Base-by-base conservation (phyloP, 2,797 vertebrate species). In the Pipistrellus kuhlii region DNA sequence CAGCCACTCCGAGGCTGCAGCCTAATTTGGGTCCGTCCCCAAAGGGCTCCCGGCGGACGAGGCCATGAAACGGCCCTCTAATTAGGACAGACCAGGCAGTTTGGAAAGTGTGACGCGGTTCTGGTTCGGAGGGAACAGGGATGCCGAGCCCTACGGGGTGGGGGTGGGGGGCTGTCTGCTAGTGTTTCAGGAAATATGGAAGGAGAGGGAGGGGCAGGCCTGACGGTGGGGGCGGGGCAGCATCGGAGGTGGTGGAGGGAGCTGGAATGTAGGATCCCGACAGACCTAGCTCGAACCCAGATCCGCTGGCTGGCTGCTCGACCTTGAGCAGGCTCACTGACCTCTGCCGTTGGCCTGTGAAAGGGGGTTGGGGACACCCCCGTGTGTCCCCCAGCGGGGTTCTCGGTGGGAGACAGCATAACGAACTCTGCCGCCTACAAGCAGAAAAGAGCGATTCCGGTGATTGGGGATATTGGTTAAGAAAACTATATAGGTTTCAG, bases 11-110 rank as follows among this genome's bases (percentile, higher is more conserved):
- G 73, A 0, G 5, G 85, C 92, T 90, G 32, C 18, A 81, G 90
- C 75, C 85, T 90, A 94, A 97, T 97, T 93, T 94, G 91, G 96
- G 77, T 93, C 97, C 90, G 53, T 95, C 77, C 97, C 94, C 93
- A 82, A 85, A 94, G 97, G 96, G 85, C 85, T 80, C 77, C 62
- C 69, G 41, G 51, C n/a, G 53, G 93, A 91, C 93, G 92, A 95
- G 85, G 94, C 88, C 91, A 89, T 71, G 84, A 95, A 94, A 93
- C 84, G 94, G 69, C 95, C 94, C 95, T 93, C 95, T 97, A 97
- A 97, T 96, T 97, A 97, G 97, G 94, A 80, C 96, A 95, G 73
- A 77, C 7, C 93, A 93, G 68, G 90, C 76, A 38, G 77, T 93
- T 90, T 93, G 83, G 86, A 92, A 96, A 92, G 53, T 81, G 91